A percentile compares a stretch with the other conserved stretches of the same genome.
Evolutionary conservation across 2,113 vertebrate species (phyloP).

Genomic region (Silurus glanis): DNA sequence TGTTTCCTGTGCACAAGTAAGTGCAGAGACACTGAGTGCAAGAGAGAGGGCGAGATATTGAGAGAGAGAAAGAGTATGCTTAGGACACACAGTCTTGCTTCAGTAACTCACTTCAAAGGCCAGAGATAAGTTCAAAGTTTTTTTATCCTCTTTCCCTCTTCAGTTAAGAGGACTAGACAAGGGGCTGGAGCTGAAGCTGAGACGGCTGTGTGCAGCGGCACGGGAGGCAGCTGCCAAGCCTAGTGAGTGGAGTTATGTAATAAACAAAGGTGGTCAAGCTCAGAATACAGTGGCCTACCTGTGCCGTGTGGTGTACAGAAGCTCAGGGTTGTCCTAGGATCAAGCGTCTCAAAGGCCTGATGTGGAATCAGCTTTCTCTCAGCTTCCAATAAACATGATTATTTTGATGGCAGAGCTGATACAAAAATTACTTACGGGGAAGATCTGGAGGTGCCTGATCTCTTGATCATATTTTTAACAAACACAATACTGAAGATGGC

Average conservation of each 20-base stretch:
- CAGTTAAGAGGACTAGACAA: slow-evolving; percentile 6
- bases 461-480: neutral
- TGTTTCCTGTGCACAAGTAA: slow-evolving; percentile 38
- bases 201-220: slow-evolving; percentile 28
- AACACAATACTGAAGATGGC: neutral
- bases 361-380: slow-evolving; percentile 16
- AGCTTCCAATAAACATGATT: slow-evolving; percentile 10
- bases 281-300: slow-evolving; percentile 33
- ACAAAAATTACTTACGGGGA: neutral
- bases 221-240: slow-evolving; percentile 27
- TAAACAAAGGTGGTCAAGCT: slow-evolving; percentile 28
- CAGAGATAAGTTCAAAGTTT: slow-evolving; percentile 40
- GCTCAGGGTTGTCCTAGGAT: neutral
- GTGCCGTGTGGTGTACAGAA: neutral
- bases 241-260: slow-evolving; percentile 49
- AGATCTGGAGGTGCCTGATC: neutral
- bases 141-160: slow-evolving; percentile 42
- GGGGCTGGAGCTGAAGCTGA: slow-evolving; percentile 25
- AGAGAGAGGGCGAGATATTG: neutral
- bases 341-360: neutral
- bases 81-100: slow-evolving; percentile 31
- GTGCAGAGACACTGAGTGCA: neutral
- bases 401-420: neutral
- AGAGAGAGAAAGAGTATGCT: neutral
- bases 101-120: slow-evolving; percentile 37